phyloP scores from a whole-genome alignment of 2,113 vertebrate genomes.

The Alaudala cheleensis region DNA sequence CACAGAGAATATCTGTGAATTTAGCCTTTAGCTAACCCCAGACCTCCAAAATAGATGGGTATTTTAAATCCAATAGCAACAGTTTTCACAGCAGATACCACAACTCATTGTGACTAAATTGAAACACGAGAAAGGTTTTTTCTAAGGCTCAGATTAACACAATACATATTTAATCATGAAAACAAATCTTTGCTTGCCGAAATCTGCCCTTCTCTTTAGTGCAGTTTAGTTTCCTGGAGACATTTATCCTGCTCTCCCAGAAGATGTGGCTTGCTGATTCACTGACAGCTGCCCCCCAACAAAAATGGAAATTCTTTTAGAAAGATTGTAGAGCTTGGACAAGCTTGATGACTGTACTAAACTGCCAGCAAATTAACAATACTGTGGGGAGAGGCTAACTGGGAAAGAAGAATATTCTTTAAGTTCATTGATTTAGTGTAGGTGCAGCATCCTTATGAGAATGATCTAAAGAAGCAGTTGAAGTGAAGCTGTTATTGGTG shows the following conservation, averaged over 20 bases:
- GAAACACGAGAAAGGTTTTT: neutral
- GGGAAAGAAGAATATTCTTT: neutral
- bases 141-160: neutral
- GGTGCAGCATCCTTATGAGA: neutral
- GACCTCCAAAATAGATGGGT: neutral
- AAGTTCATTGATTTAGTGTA: neutral
- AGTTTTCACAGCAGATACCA: neutral
- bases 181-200: neutral
- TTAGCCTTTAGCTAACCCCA: neutral
- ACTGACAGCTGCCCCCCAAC: neutral
- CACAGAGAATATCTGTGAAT: neutral
- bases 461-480: neutral
- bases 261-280: neutral
- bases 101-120: neutral
- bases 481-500: neutral
- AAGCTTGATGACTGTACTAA: neutral
- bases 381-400: neutral
- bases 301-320: neutral
- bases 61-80: conserved; percentile 3
- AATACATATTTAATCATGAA: neutral
- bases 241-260: neutral
- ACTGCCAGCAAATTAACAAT: neutral
- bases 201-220: neutral
- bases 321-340: neutral
- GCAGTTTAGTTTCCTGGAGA: neutral